Percentiles rank a stretch among this genome's conserved stretches.
Conservation (phyloP, 2,888 invertebrate species). For the Ypsolopha scabrella region DNA sequence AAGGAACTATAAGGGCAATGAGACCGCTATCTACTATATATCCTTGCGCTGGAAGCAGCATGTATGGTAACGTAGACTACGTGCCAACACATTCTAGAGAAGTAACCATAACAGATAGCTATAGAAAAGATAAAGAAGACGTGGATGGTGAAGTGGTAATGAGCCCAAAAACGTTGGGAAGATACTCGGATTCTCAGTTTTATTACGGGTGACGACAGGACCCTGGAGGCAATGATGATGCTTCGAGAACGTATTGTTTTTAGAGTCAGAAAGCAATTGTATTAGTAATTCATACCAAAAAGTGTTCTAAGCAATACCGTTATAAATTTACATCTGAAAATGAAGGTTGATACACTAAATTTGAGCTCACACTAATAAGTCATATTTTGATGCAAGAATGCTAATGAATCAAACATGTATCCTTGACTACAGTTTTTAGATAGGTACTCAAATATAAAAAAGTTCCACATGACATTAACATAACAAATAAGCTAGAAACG, state of each 20-base stretch:
- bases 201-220: conserved; percentile 52
- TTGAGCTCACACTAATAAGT: no score
- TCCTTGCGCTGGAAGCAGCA: conserved; percentile 47
- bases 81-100: conserved; percentile 39
- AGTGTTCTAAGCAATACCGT: no score
- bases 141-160: conserved; percentile 36
- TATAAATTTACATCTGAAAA: no score
- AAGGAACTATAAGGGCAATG: conserved; percentile 54
- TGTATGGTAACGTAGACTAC: conserved; percentile 56
- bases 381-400: no score
- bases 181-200: conserved; percentile 46
- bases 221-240: conserved; percentile 21
- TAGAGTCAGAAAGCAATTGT: conserved; percentile 14
- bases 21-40: conserved; percentile 56
- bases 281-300: no score
- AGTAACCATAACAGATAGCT: conserved; percentile 17
- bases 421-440: no score
- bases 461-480: no score
- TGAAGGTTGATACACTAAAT: no score
- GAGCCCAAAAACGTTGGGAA: conserved; percentile 54
- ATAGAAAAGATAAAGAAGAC: conserved; percentile 30
- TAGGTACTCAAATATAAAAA: no score
- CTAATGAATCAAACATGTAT: no score
- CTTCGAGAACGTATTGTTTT: conserved; percentile 42
- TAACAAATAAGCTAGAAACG: no score